Evolutionary conservation across 1,140 invertebrate genomes (phyloP).

Genomic region (Drosophila grimshawi): DNA sequence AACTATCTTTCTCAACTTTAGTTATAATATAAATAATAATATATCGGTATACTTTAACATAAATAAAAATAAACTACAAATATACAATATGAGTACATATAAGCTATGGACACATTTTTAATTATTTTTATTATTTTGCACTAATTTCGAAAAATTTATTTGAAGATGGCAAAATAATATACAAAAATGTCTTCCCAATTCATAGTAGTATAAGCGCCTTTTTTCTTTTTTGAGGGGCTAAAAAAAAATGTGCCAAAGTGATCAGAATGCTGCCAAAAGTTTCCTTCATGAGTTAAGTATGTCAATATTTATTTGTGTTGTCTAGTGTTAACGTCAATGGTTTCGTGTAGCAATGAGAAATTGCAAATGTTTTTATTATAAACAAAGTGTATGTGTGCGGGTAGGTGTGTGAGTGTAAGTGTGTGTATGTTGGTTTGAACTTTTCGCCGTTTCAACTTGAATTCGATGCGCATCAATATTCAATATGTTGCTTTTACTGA

Average conservation of each 20-base stretch:
- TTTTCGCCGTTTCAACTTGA: constrained; percentile 74
- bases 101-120: too few relatives aligned
- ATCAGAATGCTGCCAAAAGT: background rate
- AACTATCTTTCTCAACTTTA: too few relatives aligned
- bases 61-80: too few relatives aligned
- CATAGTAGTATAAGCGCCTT: too few relatives aligned
- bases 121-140: too few relatives aligned
- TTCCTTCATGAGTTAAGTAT: background rate
- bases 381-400: constrained; percentile 53
- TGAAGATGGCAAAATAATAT: too few relatives aligned
- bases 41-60: too few relatives aligned
- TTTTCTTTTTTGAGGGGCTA: background rate
- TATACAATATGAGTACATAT: too few relatives aligned
- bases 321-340: constrained; percentile 45
- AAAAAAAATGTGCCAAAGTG: background rate
- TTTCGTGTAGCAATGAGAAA: constrained; percentile 55
- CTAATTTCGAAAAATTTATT: too few relatives aligned
- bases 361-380: constrained; percentile 80
- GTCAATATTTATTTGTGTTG: constrained; percentile 29
- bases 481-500: constrained; percentile 77
- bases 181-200: too few relatives aligned
- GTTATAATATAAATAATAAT: too few relatives aligned
- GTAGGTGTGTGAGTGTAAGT: constrained; percentile 9
- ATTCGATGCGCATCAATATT: constrained; percentile 81
- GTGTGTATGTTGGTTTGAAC: constrained; percentile 43